Base-by-base conservation (phyloP, 2,888 invertebrate species). In the Agriopis aurantiaria region DNA sequence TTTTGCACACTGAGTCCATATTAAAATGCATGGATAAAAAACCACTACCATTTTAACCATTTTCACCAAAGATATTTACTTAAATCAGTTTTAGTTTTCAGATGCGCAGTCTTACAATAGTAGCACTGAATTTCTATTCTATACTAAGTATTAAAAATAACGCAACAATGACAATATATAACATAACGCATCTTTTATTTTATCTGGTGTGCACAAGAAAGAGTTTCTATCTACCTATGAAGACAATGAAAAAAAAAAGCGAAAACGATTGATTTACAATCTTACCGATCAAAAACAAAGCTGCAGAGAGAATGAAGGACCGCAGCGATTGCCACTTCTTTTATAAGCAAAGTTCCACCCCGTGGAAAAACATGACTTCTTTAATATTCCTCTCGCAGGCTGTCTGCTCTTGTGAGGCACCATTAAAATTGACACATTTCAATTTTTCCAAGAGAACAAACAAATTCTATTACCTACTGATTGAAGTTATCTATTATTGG, bases 401-500 rank as follows among this genome's bases (percentile, higher is more conserved):
- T 82, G 80, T 82, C 85, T 82, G 80, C 80, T 82, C 82, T 78
- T 82, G 81, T 83, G 78, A 80, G 78, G 79, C 78, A 83, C 79
- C 75, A 80, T 83, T 77, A 84, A 88, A 92, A 93, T 92, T 94
- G 94, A 93, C 93, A 91, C 77, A 89, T 89, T 91, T 90, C 91
- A 83, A 91, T 90, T 91, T 88, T 85, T 85, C 82, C 83, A 81
- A 83, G 79, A 76, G 76, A 71, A 83, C 75, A 80, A 82, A 88
- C 83, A 88, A 86, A 88, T 88, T 84, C 80, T 73, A 81, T 92
- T 90, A n/a, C n/a, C n/a, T n/a, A 89, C 73, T 66, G 78, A 62
- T 77, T 74, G 73, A 77, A 81, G 82, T 83, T 53, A 46, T 52
- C 61, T 81, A 81, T 84, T 82, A 80, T 80, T 77, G 69, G 69